Percentiles rank a stretch among this genome's conserved stretches.
Evolutionary conservation across 2,113 vertebrate genomes (phyloP).

Genomic region (Ptyas mucosa): DNA sequence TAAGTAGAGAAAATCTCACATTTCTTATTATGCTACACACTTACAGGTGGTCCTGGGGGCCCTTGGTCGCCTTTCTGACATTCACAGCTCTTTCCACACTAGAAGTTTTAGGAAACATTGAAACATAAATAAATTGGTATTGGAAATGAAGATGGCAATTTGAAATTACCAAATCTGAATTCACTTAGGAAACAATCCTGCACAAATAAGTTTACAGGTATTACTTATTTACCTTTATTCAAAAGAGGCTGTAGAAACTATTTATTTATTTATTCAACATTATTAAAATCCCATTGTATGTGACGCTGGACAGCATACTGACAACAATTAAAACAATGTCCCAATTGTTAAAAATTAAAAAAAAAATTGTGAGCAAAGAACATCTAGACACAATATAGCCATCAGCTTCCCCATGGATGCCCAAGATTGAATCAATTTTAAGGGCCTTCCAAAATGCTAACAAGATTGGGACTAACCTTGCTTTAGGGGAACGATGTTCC

Average conservation of each 20-base stretch:
- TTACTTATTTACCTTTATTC: background rate
- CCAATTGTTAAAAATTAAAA: background rate
- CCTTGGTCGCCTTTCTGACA: slow-evolving; percentile 82
- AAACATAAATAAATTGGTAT: background rate
- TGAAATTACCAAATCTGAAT: background rate
- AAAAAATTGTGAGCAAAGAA: background rate
- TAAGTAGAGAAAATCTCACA: background rate
- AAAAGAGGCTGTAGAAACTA: background rate
- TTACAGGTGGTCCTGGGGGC: slow-evolving; percentile 76
- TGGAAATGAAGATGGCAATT: background rate
- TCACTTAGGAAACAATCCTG: background rate
- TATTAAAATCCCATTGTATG: background rate
- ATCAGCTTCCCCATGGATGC: background rate
- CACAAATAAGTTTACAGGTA: background rate
- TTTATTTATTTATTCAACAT: background rate
- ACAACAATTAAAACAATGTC: background rate
- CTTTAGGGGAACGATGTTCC: background rate
- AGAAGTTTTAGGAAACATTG: slow-evolving; percentile 28
- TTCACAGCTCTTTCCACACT: slow-evolving; percentile 76
- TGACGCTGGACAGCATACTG: background rate
- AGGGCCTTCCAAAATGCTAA: background rate
- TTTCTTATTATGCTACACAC: slow-evolving; percentile 45
- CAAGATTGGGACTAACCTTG: background rate
- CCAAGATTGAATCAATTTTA: background rate
- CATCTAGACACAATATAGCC: background rate